Percentiles rank a stretch among this genome's conserved stretches.
phyloP scores from a whole-genome alignment of 2,888 invertebrate species.

The Taenaris catops region DNA sequence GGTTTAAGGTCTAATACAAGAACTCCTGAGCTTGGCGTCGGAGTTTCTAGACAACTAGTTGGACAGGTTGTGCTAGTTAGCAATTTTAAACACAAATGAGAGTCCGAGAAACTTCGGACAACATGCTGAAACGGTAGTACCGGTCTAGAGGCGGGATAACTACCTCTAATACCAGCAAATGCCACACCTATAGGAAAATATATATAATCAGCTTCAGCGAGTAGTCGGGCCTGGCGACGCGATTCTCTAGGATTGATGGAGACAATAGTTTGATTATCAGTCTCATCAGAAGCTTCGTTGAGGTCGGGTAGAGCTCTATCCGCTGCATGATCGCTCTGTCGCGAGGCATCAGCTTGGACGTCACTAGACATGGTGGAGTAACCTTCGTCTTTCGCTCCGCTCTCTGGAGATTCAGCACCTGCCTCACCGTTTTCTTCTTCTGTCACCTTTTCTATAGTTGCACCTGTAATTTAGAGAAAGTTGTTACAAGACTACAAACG shows the following conservation, averaged over 20 bases:
- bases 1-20: slow-evolving; percentile 81
- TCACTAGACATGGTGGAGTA: slow-evolving; percentile 93
- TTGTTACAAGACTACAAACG: too few species aligned
- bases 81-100: slow-evolving; percentile 85
- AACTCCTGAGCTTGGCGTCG: slow-evolving; percentile 82
- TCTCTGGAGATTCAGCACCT: slow-evolving; percentile 87
- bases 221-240: slow-evolving; percentile 76
- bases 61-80: slow-evolving; percentile 80
- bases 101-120: slow-evolving; percentile 87
- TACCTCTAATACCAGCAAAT: slow-evolving; percentile 83
- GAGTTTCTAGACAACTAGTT: slow-evolving; percentile 75
- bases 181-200: slow-evolving; percentile 84
- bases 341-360: slow-evolving; percentile 85
- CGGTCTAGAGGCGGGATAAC: slow-evolving; percentile 85
- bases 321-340: slow-evolving; percentile 77
- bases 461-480: slow-evolving; percentile 39
- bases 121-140: slow-evolving; percentile 86
- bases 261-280: slow-evolving; percentile 80
- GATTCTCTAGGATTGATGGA: slow-evolving; percentile 71
- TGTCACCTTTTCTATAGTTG: slow-evolving; percentile 49
- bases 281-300: slow-evolving; percentile 87
- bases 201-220: slow-evolving; percentile 83
- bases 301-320: slow-evolving; percentile 84
- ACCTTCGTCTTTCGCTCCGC: slow-evolving; percentile 89
- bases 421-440: slow-evolving; percentile 77